phyloP scores from a whole-genome alignment of 2,797 vertebrate genomes.

The Pangasius sanitwongsei region DNA sequence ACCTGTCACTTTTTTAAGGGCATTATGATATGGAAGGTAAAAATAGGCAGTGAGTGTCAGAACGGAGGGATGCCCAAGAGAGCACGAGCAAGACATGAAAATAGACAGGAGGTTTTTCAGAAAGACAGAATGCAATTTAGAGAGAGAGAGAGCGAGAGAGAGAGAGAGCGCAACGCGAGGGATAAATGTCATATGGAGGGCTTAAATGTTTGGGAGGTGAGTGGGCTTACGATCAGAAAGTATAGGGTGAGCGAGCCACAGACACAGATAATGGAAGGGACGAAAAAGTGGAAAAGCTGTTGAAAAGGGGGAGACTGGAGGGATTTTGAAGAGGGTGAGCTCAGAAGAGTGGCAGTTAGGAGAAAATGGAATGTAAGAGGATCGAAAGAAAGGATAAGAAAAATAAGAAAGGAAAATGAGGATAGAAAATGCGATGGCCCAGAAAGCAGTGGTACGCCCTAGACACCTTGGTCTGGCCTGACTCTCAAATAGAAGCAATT shows the following conservation, averaged over 20 bases:
- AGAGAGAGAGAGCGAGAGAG: not conserved
- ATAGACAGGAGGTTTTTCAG: conserved; percentile 58
- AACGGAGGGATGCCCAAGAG: conserved; percentile 61
- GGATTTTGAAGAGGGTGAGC: conserved; percentile 40
- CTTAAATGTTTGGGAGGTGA: conserved; percentile 37
- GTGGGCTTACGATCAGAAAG: conserved; percentile 22
- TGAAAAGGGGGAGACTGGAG: conserved; percentile 35
- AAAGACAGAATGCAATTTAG: conserved; percentile 59
- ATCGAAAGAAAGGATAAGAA: not conserved
- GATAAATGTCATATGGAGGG: conserved; percentile 42
- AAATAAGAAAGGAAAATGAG: conserved; percentile 18
- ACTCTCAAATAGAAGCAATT: conserved; percentile 86
- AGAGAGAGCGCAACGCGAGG: conserved; percentile 1
- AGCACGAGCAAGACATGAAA: conserved; percentile 49
- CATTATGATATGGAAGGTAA: conserved; percentile 54
- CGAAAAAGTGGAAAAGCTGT: conserved; percentile 36
- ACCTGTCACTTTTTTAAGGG: conserved; percentile 48
- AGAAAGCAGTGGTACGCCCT: conserved; percentile 72
- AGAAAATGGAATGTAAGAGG: conserved; percentile 29
- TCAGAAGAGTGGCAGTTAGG: conserved; percentile 30
- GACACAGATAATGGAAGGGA: conserved; percentile 18
- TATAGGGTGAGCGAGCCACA: not conserved
- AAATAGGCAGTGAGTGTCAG: conserved; percentile 55
- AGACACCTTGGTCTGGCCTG: conserved; percentile 70
- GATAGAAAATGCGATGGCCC: conserved; percentile 69